Percentiles rank a stretch among this genome's conserved stretches.
These are phyloP conservation scores for Tachycineta bicolor DNA, from an alignment of 2,113 vertebrate genomes.

Conservation along the genomic window DNA sequence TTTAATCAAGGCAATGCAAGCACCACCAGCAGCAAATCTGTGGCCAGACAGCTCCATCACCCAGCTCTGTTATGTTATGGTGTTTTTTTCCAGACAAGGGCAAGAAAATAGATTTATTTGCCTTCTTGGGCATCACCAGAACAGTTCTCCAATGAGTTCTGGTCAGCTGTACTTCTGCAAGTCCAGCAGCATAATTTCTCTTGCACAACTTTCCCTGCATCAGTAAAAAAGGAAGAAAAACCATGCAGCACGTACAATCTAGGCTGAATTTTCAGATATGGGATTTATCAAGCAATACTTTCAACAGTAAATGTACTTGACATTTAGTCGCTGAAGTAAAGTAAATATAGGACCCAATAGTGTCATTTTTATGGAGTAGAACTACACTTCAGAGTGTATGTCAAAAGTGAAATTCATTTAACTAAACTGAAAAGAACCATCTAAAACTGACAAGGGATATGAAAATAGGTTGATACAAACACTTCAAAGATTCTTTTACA, in stretches of 20 bases:
- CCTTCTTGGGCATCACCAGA: background rate
- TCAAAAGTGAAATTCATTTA: slow-evolving; percentile 53
- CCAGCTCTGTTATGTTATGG: too few species aligned
- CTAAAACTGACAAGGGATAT: slow-evolving; percentile 29
- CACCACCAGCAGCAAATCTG: background rate
- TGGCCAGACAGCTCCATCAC: background rate
- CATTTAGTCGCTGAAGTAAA: slow-evolving; percentile 38
- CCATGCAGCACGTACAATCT: background rate
- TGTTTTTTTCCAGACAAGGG: background rate
- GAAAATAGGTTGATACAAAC: slow-evolving; percentile 24
- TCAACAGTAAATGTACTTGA: slow-evolving; percentile 20
- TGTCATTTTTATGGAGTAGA: slow-evolving; percentile 33
- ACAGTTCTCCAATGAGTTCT: background rate
- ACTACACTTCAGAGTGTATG: background rate
- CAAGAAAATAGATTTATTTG: background rate
- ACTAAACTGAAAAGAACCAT: slow-evolving; percentile 45
- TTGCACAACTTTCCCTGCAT: background rate
- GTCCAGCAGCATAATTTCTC: background rate
- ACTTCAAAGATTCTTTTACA: slow-evolving; percentile 5
- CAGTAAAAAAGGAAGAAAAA: background rate
- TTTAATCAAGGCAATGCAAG: background rate
- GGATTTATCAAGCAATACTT: slow-evolving; percentile 35
- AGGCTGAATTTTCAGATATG: background rate
- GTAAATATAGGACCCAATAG: slow-evolving; percentile 42
- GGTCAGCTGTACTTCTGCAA: background rate